These are phyloP conservation scores for Pseudomyrmex pallidus DNA, from an alignment of 1,140 invertebrate species.

Conservation along the genomic window DNA sequence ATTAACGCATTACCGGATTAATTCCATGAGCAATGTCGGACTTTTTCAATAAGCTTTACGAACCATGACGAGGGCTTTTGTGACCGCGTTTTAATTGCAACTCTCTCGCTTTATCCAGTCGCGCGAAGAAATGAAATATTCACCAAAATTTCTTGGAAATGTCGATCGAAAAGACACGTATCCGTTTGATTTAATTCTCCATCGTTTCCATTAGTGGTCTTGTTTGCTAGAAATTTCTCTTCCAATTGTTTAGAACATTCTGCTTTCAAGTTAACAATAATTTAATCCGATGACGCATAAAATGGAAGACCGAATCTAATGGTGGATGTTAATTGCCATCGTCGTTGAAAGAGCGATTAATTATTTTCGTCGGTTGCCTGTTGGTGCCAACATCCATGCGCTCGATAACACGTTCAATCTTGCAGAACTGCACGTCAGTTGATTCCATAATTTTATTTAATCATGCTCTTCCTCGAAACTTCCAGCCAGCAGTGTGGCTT, in stretches of 20 bases:
- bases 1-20: slow-evolving; percentile 20
- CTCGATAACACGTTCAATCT: slow-evolving; percentile 49
- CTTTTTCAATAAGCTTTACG: slow-evolving; percentile 36
- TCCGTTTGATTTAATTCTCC: not conserved
- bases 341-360: slow-evolving; percentile 54
- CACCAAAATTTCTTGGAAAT: not conserved
- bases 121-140: not conserved
- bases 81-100: slow-evolving; percentile 12
- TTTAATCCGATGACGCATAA: slow-evolving; percentile 40
- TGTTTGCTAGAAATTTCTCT: slow-evolving; percentile 13
- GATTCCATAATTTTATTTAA: slow-evolving; percentile 56
- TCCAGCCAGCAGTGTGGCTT: not conserved
- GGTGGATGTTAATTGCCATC: slow-evolving; percentile 45
- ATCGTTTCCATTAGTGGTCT: slow-evolving; percentile 6
- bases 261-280: slow-evolving; percentile 53
- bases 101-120: not conserved
- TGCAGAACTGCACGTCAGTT: slow-evolving; percentile 11
- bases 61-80: slow-evolving; percentile 8
- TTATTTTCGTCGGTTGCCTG: slow-evolving; percentile 49
- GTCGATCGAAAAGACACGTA: no score
- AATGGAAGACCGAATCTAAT: slow-evolving; percentile 50
- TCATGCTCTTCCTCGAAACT: not conserved
- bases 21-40: not conserved
- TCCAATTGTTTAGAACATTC: slow-evolving; percentile 12
- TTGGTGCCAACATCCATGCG: slow-evolving; percentile 17